These are phyloP conservation scores for Anastrepha ludens DNA, from an alignment of 1,140 invertebrate genomes.

Conservation along the genomic window DNA sequence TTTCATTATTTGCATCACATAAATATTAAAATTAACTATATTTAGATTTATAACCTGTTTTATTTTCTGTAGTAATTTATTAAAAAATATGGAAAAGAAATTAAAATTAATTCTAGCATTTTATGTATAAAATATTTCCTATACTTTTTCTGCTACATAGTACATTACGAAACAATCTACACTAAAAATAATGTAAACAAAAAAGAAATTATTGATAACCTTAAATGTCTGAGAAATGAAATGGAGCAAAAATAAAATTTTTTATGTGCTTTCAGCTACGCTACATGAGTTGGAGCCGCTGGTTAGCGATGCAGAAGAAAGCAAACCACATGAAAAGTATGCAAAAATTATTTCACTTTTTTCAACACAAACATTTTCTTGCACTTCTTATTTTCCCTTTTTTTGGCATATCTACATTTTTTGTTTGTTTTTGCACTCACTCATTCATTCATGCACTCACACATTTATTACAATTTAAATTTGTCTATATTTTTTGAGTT, in stretches of 20 bases:
- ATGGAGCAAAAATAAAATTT: constrained; percentile 56
- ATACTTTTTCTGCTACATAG: constrained; percentile 39
- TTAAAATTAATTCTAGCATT: constrained; percentile 5
- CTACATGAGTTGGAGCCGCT: constrained; percentile 84
- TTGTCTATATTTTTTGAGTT: constrained; percentile 36
- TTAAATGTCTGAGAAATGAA: constrained; percentile 5
- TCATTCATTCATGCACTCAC: not conserved
- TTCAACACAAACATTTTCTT: not conserved
- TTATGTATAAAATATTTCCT: constrained; percentile 1
- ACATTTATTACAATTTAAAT: constrained; percentile 15
- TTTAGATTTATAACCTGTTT: not conserved
- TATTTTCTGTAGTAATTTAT: constrained; percentile 31
- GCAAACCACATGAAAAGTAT: constrained; percentile 73
- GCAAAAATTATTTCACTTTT: constrained; percentile 57
- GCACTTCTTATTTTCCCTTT: not conserved
- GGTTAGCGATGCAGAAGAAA: constrained; percentile 81
- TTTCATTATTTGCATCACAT: not conserved
- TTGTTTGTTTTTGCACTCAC: constrained; percentile 34
- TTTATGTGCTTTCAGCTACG: constrained; percentile 73
- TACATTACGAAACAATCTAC: not conserved
- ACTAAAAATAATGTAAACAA: not conserved
- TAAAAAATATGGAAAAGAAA: not conserved
- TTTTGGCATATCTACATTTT: constrained; percentile 4
- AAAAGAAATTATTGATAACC: not conserved
- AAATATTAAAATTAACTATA: not conserved